Evolutionary conservation across 2,797 vertebrate genomes (phyloP).

Genomic region (Falco concolor): DNA sequence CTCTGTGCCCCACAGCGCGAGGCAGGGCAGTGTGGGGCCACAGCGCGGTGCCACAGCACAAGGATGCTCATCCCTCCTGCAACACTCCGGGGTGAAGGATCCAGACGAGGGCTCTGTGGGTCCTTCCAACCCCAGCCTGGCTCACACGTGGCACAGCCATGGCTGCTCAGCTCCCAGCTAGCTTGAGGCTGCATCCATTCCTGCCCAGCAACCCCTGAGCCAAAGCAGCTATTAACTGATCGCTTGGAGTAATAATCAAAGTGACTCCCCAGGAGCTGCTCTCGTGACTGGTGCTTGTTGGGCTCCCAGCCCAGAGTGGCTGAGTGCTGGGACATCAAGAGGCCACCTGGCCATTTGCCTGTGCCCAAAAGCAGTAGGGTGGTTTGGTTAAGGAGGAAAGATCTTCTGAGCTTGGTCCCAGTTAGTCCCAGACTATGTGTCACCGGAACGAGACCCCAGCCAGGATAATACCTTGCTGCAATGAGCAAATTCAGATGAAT

Average conservation of each 20-base stretch:
- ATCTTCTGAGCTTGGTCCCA: neutral
- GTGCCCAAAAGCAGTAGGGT: neutral
- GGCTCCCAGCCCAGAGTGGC: neutral
- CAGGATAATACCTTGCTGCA: neutral
- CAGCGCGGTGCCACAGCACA: rapidly evolving
- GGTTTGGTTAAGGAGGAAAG: neutral
- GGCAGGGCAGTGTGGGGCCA: rapidly evolving
- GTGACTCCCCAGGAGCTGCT: neutral
- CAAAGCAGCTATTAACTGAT: neutral
- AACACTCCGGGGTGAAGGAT: neutral
- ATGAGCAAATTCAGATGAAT: neutral
- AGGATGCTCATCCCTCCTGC: neutral
- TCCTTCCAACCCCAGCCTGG: neutral
- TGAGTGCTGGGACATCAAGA: neutral
- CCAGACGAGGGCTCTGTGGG: neutral
- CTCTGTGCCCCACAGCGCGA: rapidly evolving
- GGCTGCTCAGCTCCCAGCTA: neutral
- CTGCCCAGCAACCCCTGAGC: neutral
- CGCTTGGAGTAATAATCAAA: neutral
- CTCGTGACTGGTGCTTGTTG: rapidly evolving
- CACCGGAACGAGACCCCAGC: neutral
- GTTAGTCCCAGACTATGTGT: neutral
- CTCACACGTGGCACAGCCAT: rapidly evolving
- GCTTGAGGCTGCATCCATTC: neutral
- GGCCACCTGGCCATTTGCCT: rapidly evolving